phyloP scores from a whole-genome alignment of 1,140 invertebrate species.

The Drosophila lini region DNA sequence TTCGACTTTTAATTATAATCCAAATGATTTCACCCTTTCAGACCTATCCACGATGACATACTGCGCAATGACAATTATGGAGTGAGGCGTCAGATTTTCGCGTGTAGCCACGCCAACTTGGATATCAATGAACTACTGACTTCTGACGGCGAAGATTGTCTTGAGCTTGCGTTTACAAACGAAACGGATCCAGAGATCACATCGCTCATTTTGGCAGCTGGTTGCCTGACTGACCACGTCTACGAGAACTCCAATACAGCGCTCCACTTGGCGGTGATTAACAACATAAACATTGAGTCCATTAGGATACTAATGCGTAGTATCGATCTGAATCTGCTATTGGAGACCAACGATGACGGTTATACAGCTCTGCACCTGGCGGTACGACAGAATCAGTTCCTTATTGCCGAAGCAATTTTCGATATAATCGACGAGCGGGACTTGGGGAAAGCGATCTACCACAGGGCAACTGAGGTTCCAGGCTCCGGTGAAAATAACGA shows the following conservation, averaged over 20 bases:
- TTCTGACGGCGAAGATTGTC: conserved; percentile 67
- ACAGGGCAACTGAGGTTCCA: conserved; percentile 8
- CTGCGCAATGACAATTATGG: conserved; percentile 33
- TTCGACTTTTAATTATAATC: no score
- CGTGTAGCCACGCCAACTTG: conserved; percentile 34
- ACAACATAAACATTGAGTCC: conserved; percentile 59
- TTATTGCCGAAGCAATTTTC: conserved; percentile 64
- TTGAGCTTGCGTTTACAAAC: conserved; percentile 64
- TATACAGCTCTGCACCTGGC: conserved; percentile 73
- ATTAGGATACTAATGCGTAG: conserved; percentile 47
- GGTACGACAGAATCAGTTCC: conserved; percentile 64
- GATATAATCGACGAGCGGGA: conserved; percentile 64
- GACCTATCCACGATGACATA: conserved; percentile 73
- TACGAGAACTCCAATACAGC: conserved; percentile 70
- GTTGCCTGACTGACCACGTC: conserved; percentile 49
- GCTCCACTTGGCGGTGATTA: conserved; percentile 71
- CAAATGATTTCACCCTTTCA: conserved; percentile 12
- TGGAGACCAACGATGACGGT: conserved; percentile 73
- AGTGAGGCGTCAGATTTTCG: conserved; percentile 53
- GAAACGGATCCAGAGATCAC: conserved; percentile 56
- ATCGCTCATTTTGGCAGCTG: conserved; percentile 41
- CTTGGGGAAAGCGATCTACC: conserved; percentile 39
- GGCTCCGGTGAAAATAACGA: conserved; percentile 30
- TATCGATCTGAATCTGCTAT: conserved; percentile 66
- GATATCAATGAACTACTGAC: conserved; percentile 66